These are phyloP conservation scores for Heloderma charlesbogerti DNA, from an alignment of 2,113 vertebrate species.

Conservation along the genomic window DNA sequence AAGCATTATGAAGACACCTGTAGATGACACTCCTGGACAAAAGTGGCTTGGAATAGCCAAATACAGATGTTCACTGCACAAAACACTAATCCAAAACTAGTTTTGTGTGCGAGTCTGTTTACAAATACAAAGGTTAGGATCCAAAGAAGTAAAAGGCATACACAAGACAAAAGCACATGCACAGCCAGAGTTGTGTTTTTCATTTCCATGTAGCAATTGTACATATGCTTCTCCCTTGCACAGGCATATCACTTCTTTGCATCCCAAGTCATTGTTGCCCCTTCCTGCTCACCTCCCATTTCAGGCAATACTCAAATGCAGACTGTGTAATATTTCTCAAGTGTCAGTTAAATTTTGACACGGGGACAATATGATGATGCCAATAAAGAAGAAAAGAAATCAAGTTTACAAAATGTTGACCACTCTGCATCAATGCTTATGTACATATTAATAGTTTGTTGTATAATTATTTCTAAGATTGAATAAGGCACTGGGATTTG, in stretches of 20 bases:
- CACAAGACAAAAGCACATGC: background rate
- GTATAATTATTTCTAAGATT: rapidly evolving
- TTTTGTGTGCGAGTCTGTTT: background rate
- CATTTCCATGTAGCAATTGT: background rate
- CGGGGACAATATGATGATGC: background rate
- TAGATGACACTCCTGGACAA: constrained; percentile 28
- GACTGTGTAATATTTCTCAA: background rate
- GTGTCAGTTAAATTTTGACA: background rate
- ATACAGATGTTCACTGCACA: background rate
- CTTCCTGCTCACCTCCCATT: background rate
- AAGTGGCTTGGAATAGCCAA: background rate
- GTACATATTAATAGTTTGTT: background rate
- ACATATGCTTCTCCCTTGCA: background rate
- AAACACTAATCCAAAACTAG: background rate
- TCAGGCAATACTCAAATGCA: background rate
- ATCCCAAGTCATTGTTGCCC: background rate
- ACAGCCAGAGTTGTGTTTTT: background rate
- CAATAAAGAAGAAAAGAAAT: constrained; percentile 10
- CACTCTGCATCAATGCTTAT: background rate
- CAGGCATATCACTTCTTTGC: background rate
- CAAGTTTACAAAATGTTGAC: background rate
- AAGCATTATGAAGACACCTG: constrained; percentile 16
- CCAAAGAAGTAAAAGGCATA: background rate
- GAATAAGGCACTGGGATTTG: background rate
- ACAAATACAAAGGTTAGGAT: background rate